Percentiles rank a stretch among this genome's conserved stretches.
Conservation (phyloP, 1,140 invertebrate species). For the Sminthurides bifidus region DNA sequence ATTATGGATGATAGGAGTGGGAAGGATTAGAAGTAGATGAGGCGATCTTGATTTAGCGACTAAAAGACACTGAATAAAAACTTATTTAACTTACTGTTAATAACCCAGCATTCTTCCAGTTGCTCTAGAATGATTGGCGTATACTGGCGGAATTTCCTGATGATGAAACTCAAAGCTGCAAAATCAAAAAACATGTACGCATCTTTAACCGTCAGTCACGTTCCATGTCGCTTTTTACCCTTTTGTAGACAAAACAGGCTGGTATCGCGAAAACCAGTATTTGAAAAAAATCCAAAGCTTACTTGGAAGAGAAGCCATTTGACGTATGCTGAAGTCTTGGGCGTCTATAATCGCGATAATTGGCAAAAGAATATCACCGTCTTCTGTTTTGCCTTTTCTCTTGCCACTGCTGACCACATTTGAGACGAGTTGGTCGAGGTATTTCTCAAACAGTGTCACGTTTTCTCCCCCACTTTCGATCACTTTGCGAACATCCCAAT, state of each 20-base stretch:
- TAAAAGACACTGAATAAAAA: background rate
- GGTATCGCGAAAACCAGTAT: too few relatives aligned
- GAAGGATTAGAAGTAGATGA: background rate
- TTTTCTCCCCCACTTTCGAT: too few relatives aligned
- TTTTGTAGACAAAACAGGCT: too few relatives aligned
- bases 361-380: background rate
- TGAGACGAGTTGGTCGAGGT: background rate
- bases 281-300: too few relatives aligned
- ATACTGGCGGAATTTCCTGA: background rate
- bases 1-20: background rate
- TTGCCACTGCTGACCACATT: background rate
- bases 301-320: background rate
- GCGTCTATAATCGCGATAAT: background rate
- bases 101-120: background rate
- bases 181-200: too few relatives aligned
- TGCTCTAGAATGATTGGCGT: background rate
- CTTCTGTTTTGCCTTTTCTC: background rate
- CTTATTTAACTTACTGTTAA: background rate
- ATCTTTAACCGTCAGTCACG: too few relatives aligned
- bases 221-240: too few relatives aligned
- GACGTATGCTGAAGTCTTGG: background rate
- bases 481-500: background rate
- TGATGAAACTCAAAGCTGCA: background rate
- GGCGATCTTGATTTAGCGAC: background rate
- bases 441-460: background rate